These are phyloP conservation scores for Azemiops feae DNA, from an alignment of 2,113 vertebrate genomes.

Conservation along the genomic window DNA sequence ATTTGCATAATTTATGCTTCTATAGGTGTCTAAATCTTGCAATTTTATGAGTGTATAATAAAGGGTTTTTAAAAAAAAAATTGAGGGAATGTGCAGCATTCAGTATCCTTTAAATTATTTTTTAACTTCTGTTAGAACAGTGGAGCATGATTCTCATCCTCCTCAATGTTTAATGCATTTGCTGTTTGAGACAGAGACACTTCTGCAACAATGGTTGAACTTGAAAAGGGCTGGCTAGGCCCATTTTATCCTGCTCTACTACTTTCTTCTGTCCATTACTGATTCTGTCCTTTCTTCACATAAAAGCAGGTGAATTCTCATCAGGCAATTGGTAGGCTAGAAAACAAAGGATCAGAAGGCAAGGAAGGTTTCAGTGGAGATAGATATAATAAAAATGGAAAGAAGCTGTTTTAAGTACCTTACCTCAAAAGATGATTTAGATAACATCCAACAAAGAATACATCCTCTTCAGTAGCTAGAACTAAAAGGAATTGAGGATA, in stretches of 20 bases:
- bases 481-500: background rate
- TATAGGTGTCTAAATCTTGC: background rate
- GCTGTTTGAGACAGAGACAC: background rate
- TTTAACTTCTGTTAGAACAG: background rate
- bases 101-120: background rate
- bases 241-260: background rate
- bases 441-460: background rate
- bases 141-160: background rate
- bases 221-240: background rate
- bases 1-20: background rate
- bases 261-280: background rate
- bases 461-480: background rate
- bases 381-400: background rate
- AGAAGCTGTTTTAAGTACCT: background rate
- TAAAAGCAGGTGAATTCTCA: background rate
- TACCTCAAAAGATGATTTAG: background rate
- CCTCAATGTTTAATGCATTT: background rate
- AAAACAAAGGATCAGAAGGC: background rate
- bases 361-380: background rate
- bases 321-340: background rate
- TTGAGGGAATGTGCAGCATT: background rate
- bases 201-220: background rate
- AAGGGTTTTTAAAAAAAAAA: background rate
- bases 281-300: background rate
- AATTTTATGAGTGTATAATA: background rate